Conservation (phyloP, 2,888 invertebrate species). For the Melinaea menophilus region DNA sequence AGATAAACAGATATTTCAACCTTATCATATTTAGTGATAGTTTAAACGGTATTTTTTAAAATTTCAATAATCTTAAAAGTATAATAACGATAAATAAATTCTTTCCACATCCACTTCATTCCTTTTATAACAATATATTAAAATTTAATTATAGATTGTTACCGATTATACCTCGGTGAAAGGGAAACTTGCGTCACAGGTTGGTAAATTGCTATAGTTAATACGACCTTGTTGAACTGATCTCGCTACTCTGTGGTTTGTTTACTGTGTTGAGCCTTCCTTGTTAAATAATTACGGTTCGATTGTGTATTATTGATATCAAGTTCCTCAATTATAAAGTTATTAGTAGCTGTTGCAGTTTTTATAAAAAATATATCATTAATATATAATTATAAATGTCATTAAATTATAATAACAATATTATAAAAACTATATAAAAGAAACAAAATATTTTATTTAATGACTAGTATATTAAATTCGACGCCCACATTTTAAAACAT, state of each 20-base stretch:
- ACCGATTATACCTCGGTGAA: slow-evolving; percentile 49
- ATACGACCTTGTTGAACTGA: slow-evolving; percentile 47
- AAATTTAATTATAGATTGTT: slow-evolving; percentile 17
- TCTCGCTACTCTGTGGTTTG: slow-evolving; percentile 15
- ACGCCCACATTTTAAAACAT: no score
- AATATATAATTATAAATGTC: no score
- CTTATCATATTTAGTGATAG: no score
- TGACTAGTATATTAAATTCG: not conserved
- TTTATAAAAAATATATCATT: no score
- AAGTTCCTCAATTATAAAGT: slow-evolving; percentile 3
- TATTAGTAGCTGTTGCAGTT: not conserved
- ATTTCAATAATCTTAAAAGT: not conserved
- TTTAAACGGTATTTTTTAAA: not conserved
- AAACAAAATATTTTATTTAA: slow-evolving; percentile 1
- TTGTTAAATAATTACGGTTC: not conserved
- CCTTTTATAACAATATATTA: slow-evolving; percentile 7
- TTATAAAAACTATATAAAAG: no score
- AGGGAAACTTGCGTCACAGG: slow-evolving; percentile 69
- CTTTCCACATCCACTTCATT: slow-evolving; percentile 1
- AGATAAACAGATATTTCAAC: no score
- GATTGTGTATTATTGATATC: not conserved
- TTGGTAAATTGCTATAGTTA: slow-evolving; percentile 32
- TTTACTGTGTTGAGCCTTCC: slow-evolving; percentile 5
- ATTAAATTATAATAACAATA: no score
- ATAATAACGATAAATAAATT: not conserved